Percentiles rank a stretch among this genome's conserved stretches.
phyloP scores from a whole-genome alignment of 2,888 invertebrate genomes.

The Clistopyga incitator region DNA sequence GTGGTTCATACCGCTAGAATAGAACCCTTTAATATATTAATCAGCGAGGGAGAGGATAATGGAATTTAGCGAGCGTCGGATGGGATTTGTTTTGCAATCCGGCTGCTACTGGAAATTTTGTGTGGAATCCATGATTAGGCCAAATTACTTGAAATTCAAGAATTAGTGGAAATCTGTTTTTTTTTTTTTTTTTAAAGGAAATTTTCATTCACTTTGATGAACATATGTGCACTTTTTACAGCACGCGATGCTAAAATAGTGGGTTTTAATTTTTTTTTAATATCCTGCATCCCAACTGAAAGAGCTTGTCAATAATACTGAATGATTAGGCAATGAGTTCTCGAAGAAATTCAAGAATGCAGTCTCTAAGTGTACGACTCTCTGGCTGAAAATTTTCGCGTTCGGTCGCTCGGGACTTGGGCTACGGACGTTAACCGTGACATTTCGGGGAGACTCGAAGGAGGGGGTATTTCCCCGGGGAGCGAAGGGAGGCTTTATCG shows the following conservation, averaged over 20 bases:
- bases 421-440: slow-evolving; percentile 45
- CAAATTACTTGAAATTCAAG: neutral
- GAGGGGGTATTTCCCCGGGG: slow-evolving; percentile 74
- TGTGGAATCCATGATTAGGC: neutral
- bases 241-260: no score
- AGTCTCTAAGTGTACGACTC: neutral
- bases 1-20: slow-evolving; percentile 33
- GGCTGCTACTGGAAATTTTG: neutral
- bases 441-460: slow-evolving; percentile 43
- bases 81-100: slow-evolving; percentile 56
- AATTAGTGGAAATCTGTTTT: neutral
- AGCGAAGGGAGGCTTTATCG: slow-evolving; percentile 76
- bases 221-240: no score
- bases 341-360: neutral
- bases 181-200: no score
- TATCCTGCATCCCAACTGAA: neutral
- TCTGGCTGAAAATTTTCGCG: slow-evolving; percentile 12
- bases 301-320: neutral
- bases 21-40: slow-evolving; percentile 73
- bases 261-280: no score
- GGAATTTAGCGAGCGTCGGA: slow-evolving; percentile 57
- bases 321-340: neutral
- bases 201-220: no score
- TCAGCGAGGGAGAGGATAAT: slow-evolving; percentile 65
- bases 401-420: neutral